Conservation (phyloP, 2,888 invertebrate species). For the Drosophila mulleri region DNA sequence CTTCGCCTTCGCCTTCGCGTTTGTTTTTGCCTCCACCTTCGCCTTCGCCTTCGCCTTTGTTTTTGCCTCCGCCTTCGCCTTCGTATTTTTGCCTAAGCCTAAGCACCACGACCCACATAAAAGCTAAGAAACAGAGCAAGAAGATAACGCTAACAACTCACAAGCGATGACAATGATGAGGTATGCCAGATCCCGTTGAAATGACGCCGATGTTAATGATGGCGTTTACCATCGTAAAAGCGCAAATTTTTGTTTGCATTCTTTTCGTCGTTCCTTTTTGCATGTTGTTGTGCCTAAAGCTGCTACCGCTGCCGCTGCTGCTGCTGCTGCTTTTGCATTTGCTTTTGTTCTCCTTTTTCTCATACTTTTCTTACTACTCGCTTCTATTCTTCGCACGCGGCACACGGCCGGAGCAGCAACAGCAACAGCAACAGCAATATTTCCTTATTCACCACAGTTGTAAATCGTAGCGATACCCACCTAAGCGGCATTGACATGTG, state of each 20-base stretch:
- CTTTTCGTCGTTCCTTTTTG: constrained; percentile 45
- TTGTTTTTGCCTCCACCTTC: background rate
- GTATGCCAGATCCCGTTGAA: constrained; percentile 34
- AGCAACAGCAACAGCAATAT: constrained; percentile 35
- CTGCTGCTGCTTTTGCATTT: no score
- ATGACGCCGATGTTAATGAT: constrained; percentile 47
- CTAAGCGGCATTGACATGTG: constrained; percentile 60
- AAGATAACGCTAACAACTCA: constrained; percentile 12
- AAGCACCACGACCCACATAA: constrained; percentile 43
- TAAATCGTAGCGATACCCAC: constrained; percentile 55
- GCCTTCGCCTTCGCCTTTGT: constrained; percentile 1
- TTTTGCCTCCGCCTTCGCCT: background rate
- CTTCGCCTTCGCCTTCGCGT: constrained; percentile 2
- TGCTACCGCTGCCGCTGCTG: constrained; percentile 1
- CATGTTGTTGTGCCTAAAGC: constrained; percentile 32
- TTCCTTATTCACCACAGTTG: constrained; percentile 73
- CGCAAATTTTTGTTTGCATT: constrained; percentile 78
- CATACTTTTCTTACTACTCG: background rate
- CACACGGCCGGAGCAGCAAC: constrained; percentile 28
- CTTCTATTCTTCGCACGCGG: constrained; percentile 45
- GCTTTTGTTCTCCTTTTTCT: background rate
- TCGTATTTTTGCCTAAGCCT: constrained; percentile 1
- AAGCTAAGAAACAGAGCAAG: constrained; percentile 36
- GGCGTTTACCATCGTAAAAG: constrained; percentile 64
- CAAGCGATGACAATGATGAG: constrained; percentile 47